Percentiles rank a stretch among this genome's conserved stretches.
phyloP scores from a whole-genome alignment of 1,140 invertebrate species.

The Lordiphosa collinella region DNA sequence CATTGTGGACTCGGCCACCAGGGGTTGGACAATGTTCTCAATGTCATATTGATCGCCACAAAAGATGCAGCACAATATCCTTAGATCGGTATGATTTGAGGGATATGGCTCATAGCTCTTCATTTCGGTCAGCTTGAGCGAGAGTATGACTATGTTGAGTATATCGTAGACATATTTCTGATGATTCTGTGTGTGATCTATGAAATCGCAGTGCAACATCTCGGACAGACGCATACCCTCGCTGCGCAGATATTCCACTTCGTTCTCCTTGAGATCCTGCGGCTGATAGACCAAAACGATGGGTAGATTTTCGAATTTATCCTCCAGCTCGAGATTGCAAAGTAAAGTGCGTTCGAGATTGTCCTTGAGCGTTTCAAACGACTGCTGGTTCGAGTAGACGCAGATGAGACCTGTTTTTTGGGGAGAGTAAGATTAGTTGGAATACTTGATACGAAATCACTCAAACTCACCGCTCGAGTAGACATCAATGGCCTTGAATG shows the following conservation, averaged over 20 bases:
- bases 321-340: slow-evolving; percentile 94
- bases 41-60: slow-evolving; percentile 97
- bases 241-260: slow-evolving; percentile 89
- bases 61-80: slow-evolving; percentile 97
- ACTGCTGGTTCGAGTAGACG: slow-evolving; percentile 94
- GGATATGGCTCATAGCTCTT: slow-evolving; percentile 77
- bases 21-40: slow-evolving; percentile 92
- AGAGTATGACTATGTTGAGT: slow-evolving; percentile 76
- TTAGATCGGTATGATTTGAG: slow-evolving; percentile 80
- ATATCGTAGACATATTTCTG: slow-evolving; percentile 79
- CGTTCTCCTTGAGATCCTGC: slow-evolving; percentile 90
- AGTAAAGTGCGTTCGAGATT: slow-evolving; percentile 95
- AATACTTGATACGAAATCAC: too few relatives aligned
- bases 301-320: slow-evolving; percentile 90
- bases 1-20: slow-evolving; percentile 93
- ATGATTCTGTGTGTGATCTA: slow-evolving; percentile 78
- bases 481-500: slow-evolving; percentile 79
- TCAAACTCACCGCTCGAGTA: slow-evolving; percentile 82
- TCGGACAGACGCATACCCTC: slow-evolving; percentile 94
- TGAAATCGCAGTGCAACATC: slow-evolving; percentile 83
- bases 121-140: slow-evolving; percentile 71
- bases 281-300: slow-evolving; percentile 94
- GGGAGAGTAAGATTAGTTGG: not conserved
- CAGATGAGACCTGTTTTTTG: slow-evolving; percentile 86
- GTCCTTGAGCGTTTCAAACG: slow-evolving; percentile 94